Evolutionary conservation across 1,140 invertebrate genomes (phyloP).

Genomic region (Calliopsis andreniformis): DNA sequence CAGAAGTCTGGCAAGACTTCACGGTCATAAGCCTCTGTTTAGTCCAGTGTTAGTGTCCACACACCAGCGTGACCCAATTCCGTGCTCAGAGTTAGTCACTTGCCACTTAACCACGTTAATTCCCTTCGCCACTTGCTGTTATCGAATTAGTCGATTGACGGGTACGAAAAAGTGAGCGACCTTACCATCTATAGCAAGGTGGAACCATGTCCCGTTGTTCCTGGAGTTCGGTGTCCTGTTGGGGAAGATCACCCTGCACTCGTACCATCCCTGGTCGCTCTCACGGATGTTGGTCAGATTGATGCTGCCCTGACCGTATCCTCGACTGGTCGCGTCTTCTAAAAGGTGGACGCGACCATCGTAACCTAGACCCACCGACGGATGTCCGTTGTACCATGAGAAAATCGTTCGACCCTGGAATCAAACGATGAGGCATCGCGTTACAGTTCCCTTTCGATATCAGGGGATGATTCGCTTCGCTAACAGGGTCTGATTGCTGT

Average conservation of each 20-base stretch:
- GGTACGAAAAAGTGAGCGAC: conserved; percentile 23
- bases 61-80: conserved; percentile 47
- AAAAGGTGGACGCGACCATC: conserved; percentile 87
- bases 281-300: conserved; percentile 95
- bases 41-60: conserved; percentile 41
- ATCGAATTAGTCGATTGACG: conserved; percentile 39
- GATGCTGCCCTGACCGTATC: conserved; percentile 89
- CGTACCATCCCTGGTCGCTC: conserved; percentile 95
- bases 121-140: conserved; percentile 41
- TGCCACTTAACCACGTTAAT: conserved; percentile 49
- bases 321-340: conserved; percentile 77
- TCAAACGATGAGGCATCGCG: no score
- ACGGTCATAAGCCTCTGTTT: conserved; percentile 23
- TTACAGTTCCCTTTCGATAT: not conserved
- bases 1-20: conserved; percentile 37
- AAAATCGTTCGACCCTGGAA: conserved; percentile 87
- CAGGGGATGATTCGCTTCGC: not conserved
- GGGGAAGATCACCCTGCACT: conserved; percentile 93
- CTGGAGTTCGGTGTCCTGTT: conserved; percentile 90
- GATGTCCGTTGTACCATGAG: conserved; percentile 90
- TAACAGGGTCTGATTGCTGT: no score
- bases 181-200: conserved; percentile 92
- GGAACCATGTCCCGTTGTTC: conserved; percentile 94
- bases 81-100: conserved; percentile 48
- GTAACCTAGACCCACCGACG: conserved; percentile 87